Evolutionary conservation across 2,113 vertebrate genomes (phyloP).

Genomic region (Falco punctatus): DNA sequence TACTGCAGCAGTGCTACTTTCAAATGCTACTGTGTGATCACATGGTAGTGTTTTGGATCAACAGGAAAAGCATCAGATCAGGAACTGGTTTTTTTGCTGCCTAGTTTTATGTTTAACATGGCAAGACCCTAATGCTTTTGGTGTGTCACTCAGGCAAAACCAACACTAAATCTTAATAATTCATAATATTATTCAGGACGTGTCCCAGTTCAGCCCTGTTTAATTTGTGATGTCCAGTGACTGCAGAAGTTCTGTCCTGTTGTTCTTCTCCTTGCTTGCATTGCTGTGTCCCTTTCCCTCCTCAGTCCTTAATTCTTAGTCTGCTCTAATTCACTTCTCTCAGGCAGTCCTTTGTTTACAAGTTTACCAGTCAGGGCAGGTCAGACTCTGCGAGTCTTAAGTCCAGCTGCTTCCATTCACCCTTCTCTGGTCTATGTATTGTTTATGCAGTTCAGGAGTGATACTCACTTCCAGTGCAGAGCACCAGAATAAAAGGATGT

Average conservation of each 20-base stretch:
- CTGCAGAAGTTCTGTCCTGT: neutral
- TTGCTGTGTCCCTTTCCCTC: neutral
- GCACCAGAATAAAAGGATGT: neutral
- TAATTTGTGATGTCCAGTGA: neutral
- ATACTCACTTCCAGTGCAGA: neutral
- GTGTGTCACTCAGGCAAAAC: neutral
- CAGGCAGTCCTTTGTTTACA: neutral
- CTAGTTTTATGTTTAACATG: neutral
- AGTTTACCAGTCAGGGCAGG: neutral
- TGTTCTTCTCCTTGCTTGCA: neutral
- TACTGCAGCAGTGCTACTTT: neutral
- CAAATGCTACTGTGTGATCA: neutral
- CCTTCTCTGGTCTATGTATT: neutral
- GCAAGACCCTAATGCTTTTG: neutral
- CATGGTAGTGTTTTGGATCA: neutral
- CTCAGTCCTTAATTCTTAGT: neutral
- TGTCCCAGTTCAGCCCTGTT: neutral
- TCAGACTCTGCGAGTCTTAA: neutral
- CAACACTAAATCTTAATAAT: neutral
- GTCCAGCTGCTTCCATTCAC: neutral
- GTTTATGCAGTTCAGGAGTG: neutral
- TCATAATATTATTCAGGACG: neutral
- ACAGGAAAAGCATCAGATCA: neutral
- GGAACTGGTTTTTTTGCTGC: neutral
- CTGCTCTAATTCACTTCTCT: neutral